Base-by-base conservation (phyloP, 2,113 vertebrate genomes). In the Mastomys coucha region DNA sequence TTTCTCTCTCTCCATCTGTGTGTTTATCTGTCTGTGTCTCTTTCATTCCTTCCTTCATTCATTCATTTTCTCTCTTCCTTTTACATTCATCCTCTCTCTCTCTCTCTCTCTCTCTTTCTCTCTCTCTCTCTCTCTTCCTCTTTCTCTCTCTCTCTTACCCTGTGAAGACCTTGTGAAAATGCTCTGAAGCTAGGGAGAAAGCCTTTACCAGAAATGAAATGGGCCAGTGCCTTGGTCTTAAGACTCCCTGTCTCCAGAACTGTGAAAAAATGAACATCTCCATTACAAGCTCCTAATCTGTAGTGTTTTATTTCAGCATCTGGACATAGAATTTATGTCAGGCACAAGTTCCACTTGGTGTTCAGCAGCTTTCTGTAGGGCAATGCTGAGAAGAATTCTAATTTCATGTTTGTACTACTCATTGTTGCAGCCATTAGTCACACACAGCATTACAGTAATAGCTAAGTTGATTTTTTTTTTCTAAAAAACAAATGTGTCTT, bases 121-220 rank as follows among this genome's bases (percentile, higher is more conserved):
- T 39, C 7, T 53, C 5, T 24, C 19, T 65, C 65, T 8, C 19
- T 4, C 33, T 2, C 4, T 6, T 1, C 4, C 22, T n/a, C 12
- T 81, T 31, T 7, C 6, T 28, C 28, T 36, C 31, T 13, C 36
- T n/a, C 20, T 58, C 19, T 51, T 14, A 14, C 36, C 28, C 49
- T 86, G 58, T 45, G 1, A n/a, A 58, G 78, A 81, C 33, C 12
- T 31, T 22, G 13, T 58, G 20, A 24, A 82, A 82, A 13, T 58
- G 20, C 11, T 60, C 80, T 60, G 56, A 26, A 26, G 12, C 36
- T 39, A 60, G 36, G 53, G 2, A 58, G 20, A 60, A 82, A 24
- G 53, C 6, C 80, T 39, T 26, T 24, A n/a, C 53, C 22, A 82
- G 36, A 82, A 82, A 39, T 14, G 6, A 58, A 82, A 82, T 22